These are phyloP conservation scores for Halcyon malimbica DNA, from an alignment of 2,113 vertebrate genomes.

Conservation along the genomic window DNA sequence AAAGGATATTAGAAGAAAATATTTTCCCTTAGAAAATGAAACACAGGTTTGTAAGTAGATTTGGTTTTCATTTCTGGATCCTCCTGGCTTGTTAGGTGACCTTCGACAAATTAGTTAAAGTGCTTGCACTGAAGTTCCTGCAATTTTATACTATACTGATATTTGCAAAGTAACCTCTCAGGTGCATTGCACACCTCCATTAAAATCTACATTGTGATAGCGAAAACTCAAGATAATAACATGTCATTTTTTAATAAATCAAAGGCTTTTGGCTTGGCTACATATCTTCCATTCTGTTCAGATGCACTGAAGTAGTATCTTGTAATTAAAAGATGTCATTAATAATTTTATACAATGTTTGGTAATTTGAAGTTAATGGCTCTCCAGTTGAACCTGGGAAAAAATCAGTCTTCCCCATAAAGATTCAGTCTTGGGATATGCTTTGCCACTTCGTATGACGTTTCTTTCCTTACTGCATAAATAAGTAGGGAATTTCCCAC, in stretches of 20 bases:
- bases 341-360: neutral
- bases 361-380: neutral
- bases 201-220: neutral
- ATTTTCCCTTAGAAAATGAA: neutral
- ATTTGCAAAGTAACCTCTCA: neutral
- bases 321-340: neutral
- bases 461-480: neutral
- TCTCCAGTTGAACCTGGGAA: neutral
- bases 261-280: neutral
- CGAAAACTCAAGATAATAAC: neutral
- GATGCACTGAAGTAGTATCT: neutral
- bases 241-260: neutral
- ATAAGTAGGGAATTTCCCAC: neutral
- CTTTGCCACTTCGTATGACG: neutral
- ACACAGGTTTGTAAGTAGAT: neutral
- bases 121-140: neutral
- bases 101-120: neutral
- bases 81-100: neutral
- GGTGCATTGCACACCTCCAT: accelerated
- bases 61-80: neutral
- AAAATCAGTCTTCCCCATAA: neutral
- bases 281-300: neutral
- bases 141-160: neutral
- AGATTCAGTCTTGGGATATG: neutral
- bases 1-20: neutral